Evolutionary conservation across 2,797 vertebrate species (phyloP).

Genomic region (Natrix natrix): DNA sequence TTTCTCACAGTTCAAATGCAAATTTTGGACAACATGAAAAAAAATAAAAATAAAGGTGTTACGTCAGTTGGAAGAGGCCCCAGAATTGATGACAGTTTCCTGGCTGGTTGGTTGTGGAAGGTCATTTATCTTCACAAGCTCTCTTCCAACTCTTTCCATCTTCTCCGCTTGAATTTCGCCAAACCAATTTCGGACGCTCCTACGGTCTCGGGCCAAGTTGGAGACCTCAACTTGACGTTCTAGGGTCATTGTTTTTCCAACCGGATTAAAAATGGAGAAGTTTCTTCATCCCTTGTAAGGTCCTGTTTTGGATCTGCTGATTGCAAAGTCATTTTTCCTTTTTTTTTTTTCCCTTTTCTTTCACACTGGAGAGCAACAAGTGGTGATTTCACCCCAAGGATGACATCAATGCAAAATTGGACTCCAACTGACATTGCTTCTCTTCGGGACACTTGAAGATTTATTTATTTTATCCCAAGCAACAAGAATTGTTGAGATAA

Average conservation of each 20-base stretch:
- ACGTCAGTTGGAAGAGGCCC: background rate
- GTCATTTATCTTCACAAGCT: background rate
- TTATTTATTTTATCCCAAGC: background rate
- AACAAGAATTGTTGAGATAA: background rate
- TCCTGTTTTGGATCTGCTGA: background rate
- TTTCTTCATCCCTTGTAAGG: background rate
- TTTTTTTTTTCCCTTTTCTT: background rate
- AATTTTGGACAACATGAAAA: background rate
- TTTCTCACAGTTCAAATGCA: background rate
- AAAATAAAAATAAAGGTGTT: background rate
- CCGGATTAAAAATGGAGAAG: background rate
- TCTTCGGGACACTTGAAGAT: background rate
- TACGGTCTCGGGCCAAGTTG: background rate
- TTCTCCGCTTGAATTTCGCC: background rate
- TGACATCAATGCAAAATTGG: background rate
- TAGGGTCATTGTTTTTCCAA: background rate
- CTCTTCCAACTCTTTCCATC: background rate
- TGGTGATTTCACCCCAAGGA: background rate
- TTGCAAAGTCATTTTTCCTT: background rate
- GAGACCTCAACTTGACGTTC: background rate
- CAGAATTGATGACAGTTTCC: background rate
- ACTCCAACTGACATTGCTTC: background rate
- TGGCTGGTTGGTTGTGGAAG: background rate
- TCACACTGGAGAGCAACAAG: background rate
- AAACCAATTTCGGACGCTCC: background rate